Evolutionary conservation across 2,888 invertebrate species (phyloP), one percentile per base, ranked within the genome.

Genomic region (Meandrusa payeni): DNA sequence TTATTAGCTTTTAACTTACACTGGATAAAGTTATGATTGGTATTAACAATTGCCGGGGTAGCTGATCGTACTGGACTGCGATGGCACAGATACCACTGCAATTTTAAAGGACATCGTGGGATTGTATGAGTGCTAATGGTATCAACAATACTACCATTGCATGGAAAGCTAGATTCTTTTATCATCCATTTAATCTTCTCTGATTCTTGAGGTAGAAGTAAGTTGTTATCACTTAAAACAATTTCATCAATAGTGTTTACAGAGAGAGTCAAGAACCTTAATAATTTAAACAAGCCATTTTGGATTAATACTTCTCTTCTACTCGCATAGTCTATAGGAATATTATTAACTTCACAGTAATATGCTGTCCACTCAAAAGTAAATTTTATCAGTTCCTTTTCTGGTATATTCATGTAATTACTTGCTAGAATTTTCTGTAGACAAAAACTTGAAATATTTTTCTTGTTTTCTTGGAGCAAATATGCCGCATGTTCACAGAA

Each of bases 401-500:
- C 88, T 41, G 69, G 65, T 48, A 89, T 80, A 64, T 90, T 90
- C 54, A 89, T 82, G 48, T 78, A 68, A 51, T 82, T 69, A 59
- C 85, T 76, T 55, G 83, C 76, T 41, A 91, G 76, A 48, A 91
- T 77, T 40, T 75, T 69, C 57, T 75, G 72, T 54, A 91, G 68
- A 39, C 89, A 90, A 33, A 74, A 58, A 24, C 68, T 65, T 44
- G 89, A 88, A 55, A 91, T 87, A 27, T 78, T 76, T 45, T 80
- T 60, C 48, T 72, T 89, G 52, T 83, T 78, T 49, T 81, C 85
- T 62, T 76, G 69, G 36, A 91, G 70, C 37, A 91, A 70, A 57
- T 89, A 89, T 52, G 75, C 76, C 6, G 90, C 82, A 72, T 89
- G 90, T 61, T 86, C 78, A 60, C 88, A 81, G 54, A 91, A 88